Evolutionary conservation across 2,113 vertebrate genomes (phyloP).

Genomic region (Haemorhous mexicanus): DNA sequence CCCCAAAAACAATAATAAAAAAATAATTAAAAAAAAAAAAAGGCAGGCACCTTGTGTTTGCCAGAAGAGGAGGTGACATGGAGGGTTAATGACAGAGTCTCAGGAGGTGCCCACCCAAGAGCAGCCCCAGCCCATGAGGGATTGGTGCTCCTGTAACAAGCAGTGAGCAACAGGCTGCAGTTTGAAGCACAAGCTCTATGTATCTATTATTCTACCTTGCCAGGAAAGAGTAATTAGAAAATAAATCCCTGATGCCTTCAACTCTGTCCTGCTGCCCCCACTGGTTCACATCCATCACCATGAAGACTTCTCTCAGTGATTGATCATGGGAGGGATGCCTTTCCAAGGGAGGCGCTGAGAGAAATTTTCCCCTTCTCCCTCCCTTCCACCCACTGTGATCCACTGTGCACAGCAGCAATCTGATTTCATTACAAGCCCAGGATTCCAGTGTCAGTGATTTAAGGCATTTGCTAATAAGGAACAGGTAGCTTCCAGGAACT

Average conservation of each 20-base stretch:
- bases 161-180: not conserved
- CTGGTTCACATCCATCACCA: not conserved
- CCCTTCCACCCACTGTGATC: not conserved
- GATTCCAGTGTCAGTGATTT: not conserved
- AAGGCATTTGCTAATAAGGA: not conserved
- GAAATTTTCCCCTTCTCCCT: not conserved
- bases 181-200: not conserved
- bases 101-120: not conserved
- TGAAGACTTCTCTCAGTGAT: not conserved
- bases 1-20: fast-evolving
- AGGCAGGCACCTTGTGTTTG: not conserved
- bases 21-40: not conserved
- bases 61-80: not conserved
- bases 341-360: not conserved
- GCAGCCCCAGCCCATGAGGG: not conserved
- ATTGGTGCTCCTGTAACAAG: not conserved
- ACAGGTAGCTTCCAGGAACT: not conserved
- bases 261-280: not conserved
- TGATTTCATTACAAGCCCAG: not conserved
- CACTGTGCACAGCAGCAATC: not conserved
- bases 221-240: not conserved
- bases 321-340: not conserved
- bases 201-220: not conserved
- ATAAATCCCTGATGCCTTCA: not conserved
- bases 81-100: not conserved